Evolutionary conservation across 2,797 vertebrate species (phyloP), one percentile per base, ranked within the genome.

Genomic region (Gambusia yucatana): DNA sequence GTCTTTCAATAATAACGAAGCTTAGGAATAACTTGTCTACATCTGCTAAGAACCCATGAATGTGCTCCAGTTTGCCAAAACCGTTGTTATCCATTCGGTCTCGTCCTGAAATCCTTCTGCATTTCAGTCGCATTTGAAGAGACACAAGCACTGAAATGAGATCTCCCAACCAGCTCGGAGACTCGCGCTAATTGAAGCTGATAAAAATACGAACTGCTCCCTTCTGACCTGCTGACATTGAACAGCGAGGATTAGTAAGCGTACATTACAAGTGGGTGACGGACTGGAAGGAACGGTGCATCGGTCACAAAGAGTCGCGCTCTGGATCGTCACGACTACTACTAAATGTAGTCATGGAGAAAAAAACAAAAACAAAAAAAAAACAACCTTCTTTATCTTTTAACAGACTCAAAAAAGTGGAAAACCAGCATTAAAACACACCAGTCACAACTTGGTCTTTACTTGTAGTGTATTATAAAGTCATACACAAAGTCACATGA

Each of bases 201-300:
- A 97, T 96, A 97, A 97, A 97, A 96, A 96, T 96, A 96, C 95
- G 94, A 95, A 96, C 95, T 95, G 95, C 94, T 92, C 94, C 96
- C 96, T 96, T 97, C 96, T 96, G 96, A 97, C 97, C 96, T 93
- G 96, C 97, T 97, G 97, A 98, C 96, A 96, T 94, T 95, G 95
- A 95, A 91, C 96, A 96, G 96, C 89, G 93, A 86, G 96, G 97
- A 97, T 97, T 97, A 97, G 94, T 89, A 76, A 14, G 95, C 82
- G 88, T 94, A 97, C 96, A 97, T 97, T 97, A 97, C 97, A 95
- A 98, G 97, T 97, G 98, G 96, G 96, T 97, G 97, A 97, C 93
- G 86, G 88, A 86, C 87, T 79, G 86, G 73, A 79, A 82, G 87
- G 88, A 92, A 78, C 78, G 77, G 85, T 43, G 86, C 85, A 88